These are phyloP conservation scores for Timema podura DNA, from an alignment of 2,888 invertebrate species.

Conservation along the genomic window DNA sequence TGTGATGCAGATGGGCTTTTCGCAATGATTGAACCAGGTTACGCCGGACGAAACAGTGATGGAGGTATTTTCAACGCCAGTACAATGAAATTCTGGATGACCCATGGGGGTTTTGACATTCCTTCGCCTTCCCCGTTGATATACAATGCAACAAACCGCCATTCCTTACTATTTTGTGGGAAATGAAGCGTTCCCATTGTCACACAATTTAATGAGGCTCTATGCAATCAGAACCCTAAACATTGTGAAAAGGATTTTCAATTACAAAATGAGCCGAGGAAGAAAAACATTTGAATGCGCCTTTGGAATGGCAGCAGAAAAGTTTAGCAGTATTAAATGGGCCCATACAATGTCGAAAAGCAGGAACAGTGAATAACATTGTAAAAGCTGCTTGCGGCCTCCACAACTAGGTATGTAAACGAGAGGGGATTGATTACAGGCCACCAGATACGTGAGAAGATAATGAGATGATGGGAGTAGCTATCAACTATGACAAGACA, in stretches of 20 bases:
- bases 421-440: too few relatives aligned
- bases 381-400: too few relatives aligned
- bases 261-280: not conserved
- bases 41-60: constrained; percentile 39
- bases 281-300: not conserved
- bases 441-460: too few relatives aligned
- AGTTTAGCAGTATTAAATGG: too few relatives aligned
- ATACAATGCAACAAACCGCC: not conserved
- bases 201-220: not conserved
- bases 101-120: not conserved
- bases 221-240: not conserved
- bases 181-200: not conserved
- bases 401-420: too few relatives aligned
- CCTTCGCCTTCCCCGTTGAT: not conserved
- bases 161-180: not conserved
- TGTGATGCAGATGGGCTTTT: constrained; percentile 37
- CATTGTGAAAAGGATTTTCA: not conserved
- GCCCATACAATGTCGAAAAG: too few relatives aligned
- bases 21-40: constrained; percentile 38
- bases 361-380: too few relatives aligned
- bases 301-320: too few relatives aligned
- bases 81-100: constrained; percentile 26
- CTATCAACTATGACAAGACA: too few relatives aligned
- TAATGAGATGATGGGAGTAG: too few relatives aligned
- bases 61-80: constrained; percentile 36